These are phyloP conservation scores for Phaetusa simplex DNA, from an alignment of 2,113 vertebrate species.

Conservation along the genomic window DNA sequence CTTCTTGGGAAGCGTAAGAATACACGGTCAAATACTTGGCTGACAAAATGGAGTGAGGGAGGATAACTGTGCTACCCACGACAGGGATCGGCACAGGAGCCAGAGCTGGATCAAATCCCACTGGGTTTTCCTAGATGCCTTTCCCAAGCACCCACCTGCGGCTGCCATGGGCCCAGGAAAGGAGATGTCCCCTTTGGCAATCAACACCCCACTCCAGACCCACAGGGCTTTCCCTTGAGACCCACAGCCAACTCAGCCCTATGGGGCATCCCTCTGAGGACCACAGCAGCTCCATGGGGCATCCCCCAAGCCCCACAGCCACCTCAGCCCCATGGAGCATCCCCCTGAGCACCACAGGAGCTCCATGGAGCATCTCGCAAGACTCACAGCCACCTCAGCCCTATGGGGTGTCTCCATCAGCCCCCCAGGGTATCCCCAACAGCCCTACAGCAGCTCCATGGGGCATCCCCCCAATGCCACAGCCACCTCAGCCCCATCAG, in stretches of 20 bases:
- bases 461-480: neutral
- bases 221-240: neutral
- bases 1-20: neutral
- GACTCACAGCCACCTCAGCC: too few species aligned
- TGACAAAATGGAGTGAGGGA: neutral
- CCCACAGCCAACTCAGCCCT: neutral
- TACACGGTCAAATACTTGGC: fast-evolving
- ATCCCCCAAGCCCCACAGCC: neutral
- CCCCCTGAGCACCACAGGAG: neutral
- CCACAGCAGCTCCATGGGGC: neutral
- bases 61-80: fast-evolving
- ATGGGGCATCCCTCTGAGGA: fast-evolving
- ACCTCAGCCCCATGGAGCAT: neutral
- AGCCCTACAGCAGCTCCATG: neutral
- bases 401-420: too few species aligned
- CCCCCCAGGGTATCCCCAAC: too few species aligned
- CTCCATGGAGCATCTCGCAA: neutral
- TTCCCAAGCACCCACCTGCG: neutral
- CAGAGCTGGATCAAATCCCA: fast-evolving
- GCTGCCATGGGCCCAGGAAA: fast-evolving
- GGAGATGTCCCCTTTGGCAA: neutral
- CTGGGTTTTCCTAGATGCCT: neutral
- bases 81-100: neutral
- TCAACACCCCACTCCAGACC: neutral
- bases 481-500: too few species aligned